Conservation (phyloP, 2,888 invertebrate species). For the Meiosimyza decipiens region DNA sequence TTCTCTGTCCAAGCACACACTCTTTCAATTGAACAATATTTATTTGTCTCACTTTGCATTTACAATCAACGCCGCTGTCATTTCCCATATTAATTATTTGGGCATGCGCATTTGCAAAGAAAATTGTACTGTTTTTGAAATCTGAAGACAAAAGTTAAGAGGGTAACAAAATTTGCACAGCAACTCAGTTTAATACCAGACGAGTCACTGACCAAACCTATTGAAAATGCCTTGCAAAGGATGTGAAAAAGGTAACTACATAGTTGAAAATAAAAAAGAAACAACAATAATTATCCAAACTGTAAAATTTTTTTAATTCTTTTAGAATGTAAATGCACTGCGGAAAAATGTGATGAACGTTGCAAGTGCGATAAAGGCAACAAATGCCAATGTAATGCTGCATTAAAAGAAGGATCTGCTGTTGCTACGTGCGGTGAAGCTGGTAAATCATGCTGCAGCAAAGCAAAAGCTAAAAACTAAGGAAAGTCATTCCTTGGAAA, state of each 20-base stretch:
- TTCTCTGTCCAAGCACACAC: too few species aligned
- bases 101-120: too few species aligned
- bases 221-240: slow-evolving; percentile 41
- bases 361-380: slow-evolving; percentile 44
- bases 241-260: slow-evolving; percentile 40
- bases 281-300: background rate
- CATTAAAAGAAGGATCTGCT: background rate
- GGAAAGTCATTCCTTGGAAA: background rate
- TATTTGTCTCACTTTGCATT: too few species aligned
- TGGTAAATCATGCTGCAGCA: slow-evolving; percentile 26
- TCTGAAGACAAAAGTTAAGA: too few species aligned
- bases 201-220: background rate
- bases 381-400: slow-evolving; percentile 38
- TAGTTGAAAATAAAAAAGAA: background rate
- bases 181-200: too few species aligned
- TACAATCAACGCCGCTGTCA: too few species aligned
- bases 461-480: slow-evolving; percentile 15
- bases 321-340: slow-evolving; percentile 47
- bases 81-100: too few species aligned
- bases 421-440: background rate
- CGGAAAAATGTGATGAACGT: slow-evolving; percentile 44
- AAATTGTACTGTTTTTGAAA: too few species aligned
- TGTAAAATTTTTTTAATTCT: slow-evolving; percentile 7
- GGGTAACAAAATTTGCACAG: too few species aligned
- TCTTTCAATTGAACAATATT: too few species aligned